Evolutionary conservation across 2,797 vertebrate genomes (phyloP).

Genomic region (Phoebastria nigripes): DNA sequence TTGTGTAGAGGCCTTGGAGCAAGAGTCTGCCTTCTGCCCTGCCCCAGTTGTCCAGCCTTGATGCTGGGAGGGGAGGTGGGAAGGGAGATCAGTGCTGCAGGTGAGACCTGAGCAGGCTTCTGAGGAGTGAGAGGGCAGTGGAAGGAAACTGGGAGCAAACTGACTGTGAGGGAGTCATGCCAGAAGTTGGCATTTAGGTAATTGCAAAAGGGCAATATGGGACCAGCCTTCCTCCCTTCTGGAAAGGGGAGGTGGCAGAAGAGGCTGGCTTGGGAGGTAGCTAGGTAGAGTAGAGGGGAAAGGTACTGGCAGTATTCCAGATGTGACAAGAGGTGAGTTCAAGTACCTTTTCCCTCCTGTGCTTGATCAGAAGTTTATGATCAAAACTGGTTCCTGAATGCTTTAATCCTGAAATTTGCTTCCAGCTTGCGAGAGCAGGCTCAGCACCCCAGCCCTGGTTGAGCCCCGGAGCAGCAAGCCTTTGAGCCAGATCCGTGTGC

Average conservation of each 20-base stretch:
- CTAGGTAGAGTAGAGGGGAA: neutral
- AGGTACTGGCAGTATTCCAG: neutral
- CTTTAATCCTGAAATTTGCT: neutral
- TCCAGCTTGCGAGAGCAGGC: neutral
- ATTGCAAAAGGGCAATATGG: neutral
- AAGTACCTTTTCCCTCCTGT: neutral
- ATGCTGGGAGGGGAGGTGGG: neutral
- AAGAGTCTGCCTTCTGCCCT: neutral
- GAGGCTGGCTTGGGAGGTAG: neutral
- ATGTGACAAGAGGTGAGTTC: neutral
- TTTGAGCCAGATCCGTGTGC: neutral
- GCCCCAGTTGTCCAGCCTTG: neutral
- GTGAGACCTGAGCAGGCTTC: neutral
- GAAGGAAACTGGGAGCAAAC: neutral
- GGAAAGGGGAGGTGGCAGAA: neutral
- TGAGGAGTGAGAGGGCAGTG: neutral
- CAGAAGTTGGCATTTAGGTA: neutral
- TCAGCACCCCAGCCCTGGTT: neutral
- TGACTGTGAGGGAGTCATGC: neutral
- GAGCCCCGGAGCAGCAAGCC: neutral
- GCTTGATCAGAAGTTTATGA: neutral
- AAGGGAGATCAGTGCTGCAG: neutral
- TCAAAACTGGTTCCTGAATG: neutral
- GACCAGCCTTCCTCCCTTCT: neutral
- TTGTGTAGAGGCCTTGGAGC: neutral